Base-by-base conservation (phyloP, 2,797 vertebrate species). In the Chloroceryle amazona region DNA sequence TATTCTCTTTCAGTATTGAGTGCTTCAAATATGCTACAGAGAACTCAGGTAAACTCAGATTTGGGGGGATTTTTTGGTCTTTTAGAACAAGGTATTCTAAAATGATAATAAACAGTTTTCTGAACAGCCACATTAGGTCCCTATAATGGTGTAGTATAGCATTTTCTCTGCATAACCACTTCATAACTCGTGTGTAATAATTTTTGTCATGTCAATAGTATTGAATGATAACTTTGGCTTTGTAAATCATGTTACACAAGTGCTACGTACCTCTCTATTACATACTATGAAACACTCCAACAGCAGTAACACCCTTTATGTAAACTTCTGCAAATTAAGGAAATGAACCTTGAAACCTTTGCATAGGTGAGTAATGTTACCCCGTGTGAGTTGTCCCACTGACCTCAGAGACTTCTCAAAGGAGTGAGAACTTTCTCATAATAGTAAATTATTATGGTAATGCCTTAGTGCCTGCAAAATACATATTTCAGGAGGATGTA, bases 261-360 rank as follows among this genome's bases (percentile, higher is more conserved):
- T 14, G 19, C 39, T 63, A 55, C 6, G 10, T 62, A 44, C 4
- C 7, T 92, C 66, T 62, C 3, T 47, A 46, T 60, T 39, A 39
- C 42, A 57, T 44, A 19, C 67, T 46, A 11, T 73, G 80, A 87
- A 67, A 12, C 29, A 70, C 51, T 70, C 15, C 22, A n/a, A 28
- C 21, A 79, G 46, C 28, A 47, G 44, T 23, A 55, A 70, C 46
- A 84, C 51, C 55, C 73, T 87, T 76, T 86, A 42, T 49, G 51
- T 84, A 93, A 93, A 86, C 58, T 55, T 72, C 33, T 91, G 55
- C 60, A 93, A 81, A 96, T 86, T 60, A 93, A 80, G 76, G 73
- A 95, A 95, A 94, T 81, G 55, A 93, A 81, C 91, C 47, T 84
- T 83, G 73, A 93, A 85, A 61, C 23, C 19, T 79, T 84, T 42